Evolutionary conservation across 1,140 invertebrate species (phyloP).

Genomic region (Papilio polytes): DNA sequence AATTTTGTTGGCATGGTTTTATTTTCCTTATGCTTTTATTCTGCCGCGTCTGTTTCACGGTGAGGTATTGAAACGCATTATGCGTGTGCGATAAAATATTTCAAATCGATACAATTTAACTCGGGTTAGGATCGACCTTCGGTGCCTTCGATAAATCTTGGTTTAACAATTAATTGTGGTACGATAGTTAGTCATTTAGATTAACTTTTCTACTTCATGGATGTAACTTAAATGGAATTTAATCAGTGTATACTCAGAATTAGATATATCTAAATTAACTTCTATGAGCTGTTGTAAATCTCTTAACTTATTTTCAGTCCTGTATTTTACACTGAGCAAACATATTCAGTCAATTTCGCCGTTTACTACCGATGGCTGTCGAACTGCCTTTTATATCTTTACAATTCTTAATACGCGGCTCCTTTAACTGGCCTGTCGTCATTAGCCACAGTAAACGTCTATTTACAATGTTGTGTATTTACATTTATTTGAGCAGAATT

Average conservation of each 20-base stretch:
- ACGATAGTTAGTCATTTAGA: not conserved
- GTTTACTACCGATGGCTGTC: constrained; percentile 23
- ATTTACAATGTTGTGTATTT: constrained; percentile 52
- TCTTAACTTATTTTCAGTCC: not conserved
- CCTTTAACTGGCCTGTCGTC: constrained; percentile 48
- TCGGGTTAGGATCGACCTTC: not conserved
- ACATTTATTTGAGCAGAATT: constrained; percentile 34
- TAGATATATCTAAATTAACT: not conserved
- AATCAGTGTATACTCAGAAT: not conserved
- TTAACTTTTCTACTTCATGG: not conserved
- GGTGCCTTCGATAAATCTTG: not conserved
- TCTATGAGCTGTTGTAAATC: not conserved
- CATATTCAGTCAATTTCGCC: constrained; percentile 22
- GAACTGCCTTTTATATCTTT: constrained; percentile 52
- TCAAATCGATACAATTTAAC: not conserved
- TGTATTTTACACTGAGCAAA: constrained; percentile 4
- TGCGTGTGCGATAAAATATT: not conserved
- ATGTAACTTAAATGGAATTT: not conserved
- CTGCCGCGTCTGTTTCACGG: constrained; percentile 1
- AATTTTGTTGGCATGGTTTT: constrained; percentile 40
- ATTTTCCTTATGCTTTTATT: constrained; percentile 32
- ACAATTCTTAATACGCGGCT: constrained; percentile 56
- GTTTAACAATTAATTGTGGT: not conserved
- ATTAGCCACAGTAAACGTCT: constrained; percentile 59
- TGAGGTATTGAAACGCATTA: constrained; percentile 18